Evolutionary conservation across 2,888 invertebrate species (phyloP), one percentile per base, ranked within the genome.

Genomic region (Nymphalis polychloros): DNA sequence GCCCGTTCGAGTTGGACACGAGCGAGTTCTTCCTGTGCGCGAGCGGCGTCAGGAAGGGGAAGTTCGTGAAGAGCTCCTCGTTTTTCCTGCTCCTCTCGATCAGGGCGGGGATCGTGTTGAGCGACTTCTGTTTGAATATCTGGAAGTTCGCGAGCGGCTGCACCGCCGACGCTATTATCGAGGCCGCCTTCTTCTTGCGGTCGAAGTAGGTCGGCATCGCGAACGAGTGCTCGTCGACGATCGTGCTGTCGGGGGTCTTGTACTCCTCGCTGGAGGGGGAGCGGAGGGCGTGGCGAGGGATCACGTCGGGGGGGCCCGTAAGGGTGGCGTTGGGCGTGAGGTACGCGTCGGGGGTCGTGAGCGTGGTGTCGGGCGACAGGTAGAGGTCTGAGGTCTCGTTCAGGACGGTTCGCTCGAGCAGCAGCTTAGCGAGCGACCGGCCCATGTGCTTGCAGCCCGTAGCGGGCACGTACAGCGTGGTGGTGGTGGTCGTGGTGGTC

Each of bases 11-110:
- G 71, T 83, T 81, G 61, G 87, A 81, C 59, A 86, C 82, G 10
- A 89, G 82, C 23, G 92, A 92, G 76, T 83, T 88, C 84, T 92
- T 92, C 5, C 94, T 80, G 79, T 93, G 91, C 67, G 94, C 93
- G 55, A 94, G 87, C 62, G 94, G 94, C 68, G 94, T 94, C 73
- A 94, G 83, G 78, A 94, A 94, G 64, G 92, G 93, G 69, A 93
- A 93, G 80, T 93, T 93, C 70, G 92, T 93, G 82, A 94, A 93
- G 70, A 94, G 79, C 78, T 93, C 92, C 77, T 89, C 90, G 80
- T 81, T 83, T 71, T 82, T 82, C 67, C 78, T 82, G 72, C 79
- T 79, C 72, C 80, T 79, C 68, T 92, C 92, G 55, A 88, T 77
- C 65, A 87, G 74, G 64, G 90, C 89, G 59, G 92, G 91, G 64